A percentile compares a stretch with the other conserved stretches of the same genome.
phyloP scores from a whole-genome alignment of 1,140 invertebrate genomes.

The Eumaeus atala region DNA sequence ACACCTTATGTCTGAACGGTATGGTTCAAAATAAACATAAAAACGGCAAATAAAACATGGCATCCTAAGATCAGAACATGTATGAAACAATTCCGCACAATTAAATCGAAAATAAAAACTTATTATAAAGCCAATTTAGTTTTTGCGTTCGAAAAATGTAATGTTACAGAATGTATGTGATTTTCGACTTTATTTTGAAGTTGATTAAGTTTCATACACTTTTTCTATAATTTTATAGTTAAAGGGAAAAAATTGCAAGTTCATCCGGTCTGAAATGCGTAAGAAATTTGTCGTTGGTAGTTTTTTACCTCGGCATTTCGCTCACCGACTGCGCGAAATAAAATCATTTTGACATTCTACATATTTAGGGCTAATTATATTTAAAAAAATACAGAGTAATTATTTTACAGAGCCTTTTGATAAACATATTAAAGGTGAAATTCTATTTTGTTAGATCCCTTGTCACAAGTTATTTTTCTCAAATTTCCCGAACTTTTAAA shows the following conservation, averaged over 20 bases:
- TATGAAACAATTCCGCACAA: slow-evolving; percentile 59
- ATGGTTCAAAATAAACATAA: not conserved
- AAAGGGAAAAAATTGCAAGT: not conserved
- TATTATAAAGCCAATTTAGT: slow-evolving; percentile 28
- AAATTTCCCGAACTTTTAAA: no score
- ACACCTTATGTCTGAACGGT: not conserved
- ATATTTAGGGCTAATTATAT: slow-evolving; percentile 57
- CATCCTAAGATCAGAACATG: slow-evolving; percentile 40
- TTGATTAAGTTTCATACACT: not conserved
- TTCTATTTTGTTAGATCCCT: no score
- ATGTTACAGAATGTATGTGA: not conserved
- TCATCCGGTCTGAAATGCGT: slow-evolving; percentile 42
- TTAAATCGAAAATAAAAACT: slow-evolving; percentile 59
- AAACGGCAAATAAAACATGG: slow-evolving; percentile 22
- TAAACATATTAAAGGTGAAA: no score
- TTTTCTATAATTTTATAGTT: not conserved
- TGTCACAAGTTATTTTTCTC: no score
- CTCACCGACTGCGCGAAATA: slow-evolving; percentile 35
- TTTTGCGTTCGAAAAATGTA: slow-evolving; percentile 16
- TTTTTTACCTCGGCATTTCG: slow-evolving; percentile 36
- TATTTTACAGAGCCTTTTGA: no score
- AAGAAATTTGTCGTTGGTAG: slow-evolving; percentile 57
- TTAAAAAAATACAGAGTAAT: slow-evolving; percentile 21
- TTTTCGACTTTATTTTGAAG: not conserved
- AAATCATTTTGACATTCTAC: slow-evolving; percentile 30